Evolutionary conservation across 2,113 vertebrate genomes (phyloP).

Genomic region (Falcunculus frontatus): DNA sequence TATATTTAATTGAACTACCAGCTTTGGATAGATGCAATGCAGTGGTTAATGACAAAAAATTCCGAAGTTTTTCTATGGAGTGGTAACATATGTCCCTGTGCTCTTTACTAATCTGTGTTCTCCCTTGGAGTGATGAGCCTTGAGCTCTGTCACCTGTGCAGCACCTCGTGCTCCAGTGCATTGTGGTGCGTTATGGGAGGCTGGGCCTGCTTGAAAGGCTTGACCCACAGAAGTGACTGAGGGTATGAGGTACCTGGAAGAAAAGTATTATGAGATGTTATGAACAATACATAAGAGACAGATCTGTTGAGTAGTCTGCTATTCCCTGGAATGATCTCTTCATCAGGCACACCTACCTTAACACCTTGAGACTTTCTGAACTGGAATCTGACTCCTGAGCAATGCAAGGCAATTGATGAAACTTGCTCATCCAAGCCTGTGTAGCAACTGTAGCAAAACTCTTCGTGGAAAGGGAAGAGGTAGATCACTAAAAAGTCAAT

Average conservation of each 20-base stretch:
- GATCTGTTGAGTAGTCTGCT: background rate
- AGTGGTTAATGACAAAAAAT: background rate
- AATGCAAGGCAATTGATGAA: background rate
- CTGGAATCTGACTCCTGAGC: background rate
- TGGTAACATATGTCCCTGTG: background rate
- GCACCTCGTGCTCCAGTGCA: rapidly evolving
- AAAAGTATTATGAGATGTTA: background rate
- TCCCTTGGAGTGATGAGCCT: background rate
- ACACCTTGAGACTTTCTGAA: background rate
- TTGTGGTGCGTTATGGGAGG: rapidly evolving
- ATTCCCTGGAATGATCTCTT: background rate
- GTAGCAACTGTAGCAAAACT: background rate
- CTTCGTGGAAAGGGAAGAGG: background rate
- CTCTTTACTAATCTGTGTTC: background rate
- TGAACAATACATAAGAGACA: background rate
- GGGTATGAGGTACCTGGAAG: background rate
- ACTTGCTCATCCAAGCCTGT: background rate
- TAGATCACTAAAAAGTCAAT: background rate
- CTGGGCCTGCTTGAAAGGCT: background rate
- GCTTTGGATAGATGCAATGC: background rate
- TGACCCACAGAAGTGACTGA: background rate
- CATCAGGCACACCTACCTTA: background rate
- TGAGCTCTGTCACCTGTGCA: background rate
- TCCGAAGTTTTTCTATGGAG: background rate
- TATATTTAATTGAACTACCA: background rate